Percentiles rank a stretch among this genome's conserved stretches.
Conservation (phyloP, 1,140 invertebrate species). For the Coptotermes formosanus region DNA sequence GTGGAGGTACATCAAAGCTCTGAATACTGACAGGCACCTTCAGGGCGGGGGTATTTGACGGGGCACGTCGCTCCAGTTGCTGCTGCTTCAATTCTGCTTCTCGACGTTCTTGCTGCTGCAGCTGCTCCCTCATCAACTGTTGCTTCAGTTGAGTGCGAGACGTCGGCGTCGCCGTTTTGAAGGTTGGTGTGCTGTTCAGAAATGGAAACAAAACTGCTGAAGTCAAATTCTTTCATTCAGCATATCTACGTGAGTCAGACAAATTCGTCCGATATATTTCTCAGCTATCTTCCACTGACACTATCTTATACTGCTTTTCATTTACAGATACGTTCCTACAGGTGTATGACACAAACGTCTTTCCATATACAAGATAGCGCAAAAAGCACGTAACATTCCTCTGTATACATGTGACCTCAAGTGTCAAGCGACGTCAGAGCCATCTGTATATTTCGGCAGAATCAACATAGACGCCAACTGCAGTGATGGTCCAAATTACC, state of each 20-base stretch:
- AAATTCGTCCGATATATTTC: neutral
- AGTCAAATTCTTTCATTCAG: neutral
- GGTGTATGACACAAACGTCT: too few relatives aligned
- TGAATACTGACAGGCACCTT: constrained; percentile 51
- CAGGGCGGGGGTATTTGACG: constrained; percentile 51
- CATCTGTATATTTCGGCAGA: too few relatives aligned
- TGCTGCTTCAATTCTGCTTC: constrained; percentile 51
- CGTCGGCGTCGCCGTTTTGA: constrained; percentile 75
- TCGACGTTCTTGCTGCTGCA: constrained; percentile 68
- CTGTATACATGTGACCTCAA: too few relatives aligned
- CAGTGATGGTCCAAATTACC: too few relatives aligned
- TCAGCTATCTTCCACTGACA: neutral
- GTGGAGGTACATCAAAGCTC: constrained; percentile 70
- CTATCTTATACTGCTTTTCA: too few relatives aligned
- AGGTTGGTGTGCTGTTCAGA: constrained; percentile 73
- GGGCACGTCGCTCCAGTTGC: constrained; percentile 41
- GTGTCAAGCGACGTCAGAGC: too few relatives aligned
- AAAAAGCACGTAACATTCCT: too few relatives aligned
- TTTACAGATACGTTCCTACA: too few relatives aligned
- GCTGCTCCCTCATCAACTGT: constrained; percentile 80
- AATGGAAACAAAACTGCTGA: constrained; percentile 22
- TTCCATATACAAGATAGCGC: too few relatives aligned
- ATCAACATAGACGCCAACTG: too few relatives aligned
- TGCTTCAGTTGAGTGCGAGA: constrained; percentile 82
- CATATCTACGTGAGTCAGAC: neutral